Percentiles rank a stretch among this genome's conserved stretches.
These are phyloP conservation scores for Autographa gamma DNA, from an alignment of 2,888 invertebrate species.

Conservation along the genomic window DNA sequence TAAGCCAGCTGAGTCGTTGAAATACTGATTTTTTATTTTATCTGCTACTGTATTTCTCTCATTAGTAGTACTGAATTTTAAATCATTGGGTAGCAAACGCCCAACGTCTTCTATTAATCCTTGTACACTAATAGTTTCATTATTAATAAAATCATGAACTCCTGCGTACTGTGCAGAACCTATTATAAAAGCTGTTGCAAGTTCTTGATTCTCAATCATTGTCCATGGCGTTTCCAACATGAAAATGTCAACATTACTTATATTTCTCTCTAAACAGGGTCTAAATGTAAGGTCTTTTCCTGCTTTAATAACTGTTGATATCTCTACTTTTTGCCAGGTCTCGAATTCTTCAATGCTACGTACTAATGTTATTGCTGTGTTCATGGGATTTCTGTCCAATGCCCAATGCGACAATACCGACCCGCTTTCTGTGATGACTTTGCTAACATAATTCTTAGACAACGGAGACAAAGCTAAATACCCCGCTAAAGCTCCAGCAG, in stretches of 20 bases:
- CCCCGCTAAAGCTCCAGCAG: slow-evolving; percentile 75
- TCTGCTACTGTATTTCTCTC: slow-evolving; percentile 58
- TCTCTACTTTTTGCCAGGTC: slow-evolving; percentile 52
- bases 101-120: slow-evolving; percentile 66
- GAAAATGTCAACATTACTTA: slow-evolving; percentile 59
- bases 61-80: slow-evolving; percentile 62
- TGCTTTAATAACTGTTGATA: slow-evolving; percentile 60
- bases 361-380: slow-evolving; percentile 70
- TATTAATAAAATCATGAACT: slow-evolving; percentile 66
- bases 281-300: slow-evolving; percentile 64
- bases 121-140: slow-evolving; percentile 60
- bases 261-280: slow-evolving; percentile 72
- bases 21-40: slow-evolving; percentile 71
- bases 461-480: slow-evolving; percentile 72
- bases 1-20: slow-evolving; percentile 60
- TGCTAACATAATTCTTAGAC: slow-evolving; percentile 70
- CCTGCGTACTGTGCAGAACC: slow-evolving; percentile 78
- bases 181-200: slow-evolving; percentile 70
- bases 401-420: slow-evolving; percentile 77
- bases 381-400: slow-evolving; percentile 72
- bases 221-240: slow-evolving; percentile 71
- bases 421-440: slow-evolving; percentile 81
- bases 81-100: slow-evolving; percentile 72
- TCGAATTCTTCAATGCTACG: slow-evolving; percentile 64
- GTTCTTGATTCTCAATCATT: slow-evolving; percentile 61